Evolutionary conservation across 2,888 invertebrate species (phyloP), one percentile per base, ranked within the genome.

Genomic region (Daptonema setosum): DNA sequence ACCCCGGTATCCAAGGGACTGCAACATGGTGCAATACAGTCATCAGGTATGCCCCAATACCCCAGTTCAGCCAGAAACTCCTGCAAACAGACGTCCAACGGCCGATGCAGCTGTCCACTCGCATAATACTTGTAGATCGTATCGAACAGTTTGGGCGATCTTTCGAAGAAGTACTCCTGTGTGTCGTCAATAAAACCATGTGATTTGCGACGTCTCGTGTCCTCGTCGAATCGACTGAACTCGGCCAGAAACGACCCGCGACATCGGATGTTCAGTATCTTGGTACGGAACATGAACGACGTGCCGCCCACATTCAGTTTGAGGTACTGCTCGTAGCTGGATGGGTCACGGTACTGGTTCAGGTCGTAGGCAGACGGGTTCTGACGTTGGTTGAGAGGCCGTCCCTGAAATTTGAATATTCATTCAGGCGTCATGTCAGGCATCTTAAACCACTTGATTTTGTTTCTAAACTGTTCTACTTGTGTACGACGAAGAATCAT

Each of bases 131-230:
- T 66, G 62, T 63, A 67, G 24, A 68, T 58, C 1, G 62, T 58
- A 28, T 66, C 66, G 56, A 68, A 68, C 20, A 68, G 59, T 2
- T 62, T 57, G 11, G 64, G 62, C 8, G 68, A 64, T 22, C 68
- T 57, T 57, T 68, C 68, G 56, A 68, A 68, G 58, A 64, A 68
- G 58, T 67, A 68, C 56, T 67, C 68, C 48, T 63, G 62, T n/a
- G 61, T 60, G 43, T 60, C 61, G 63, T 67, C 54, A 14, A 63
- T 48, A 28, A 52, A 58, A 20, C 29, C 35, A 22, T 57, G 50
- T 20, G 29, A 45, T 11, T 28, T 45, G 43, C 54, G 41, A 41
- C 54, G 41, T 54, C 45, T 17, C 45, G 45, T 45, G 11, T 45
- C 45, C 3, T 45, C 45, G 45, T 45, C 45, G 45, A 17, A 45